A percentile compares a stretch with the other conserved stretches of the same genome.
These are phyloP conservation scores for Falco concolor DNA, from an alignment of 2,797 vertebrate genomes.

Conservation along the genomic window DNA sequence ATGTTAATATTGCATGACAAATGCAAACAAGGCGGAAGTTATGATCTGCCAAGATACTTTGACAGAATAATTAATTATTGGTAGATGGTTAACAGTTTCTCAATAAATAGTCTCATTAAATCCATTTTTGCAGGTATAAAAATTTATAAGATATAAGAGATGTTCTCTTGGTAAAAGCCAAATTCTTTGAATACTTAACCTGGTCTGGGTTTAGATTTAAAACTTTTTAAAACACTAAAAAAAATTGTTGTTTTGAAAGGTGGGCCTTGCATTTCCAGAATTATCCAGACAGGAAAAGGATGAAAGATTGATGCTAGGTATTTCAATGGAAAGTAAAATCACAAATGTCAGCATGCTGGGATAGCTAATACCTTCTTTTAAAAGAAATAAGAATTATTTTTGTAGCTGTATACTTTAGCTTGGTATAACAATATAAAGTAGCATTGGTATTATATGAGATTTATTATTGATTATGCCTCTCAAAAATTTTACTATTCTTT, in stretches of 20 bases:
- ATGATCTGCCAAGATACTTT: neutral
- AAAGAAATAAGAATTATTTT: neutral
- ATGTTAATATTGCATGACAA: constrained; percentile 19
- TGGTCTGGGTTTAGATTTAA: neutral
- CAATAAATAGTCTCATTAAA: neutral
- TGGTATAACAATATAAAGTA: neutral
- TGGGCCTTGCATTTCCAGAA: neutral
- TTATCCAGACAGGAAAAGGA: neutral
- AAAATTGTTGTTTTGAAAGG: neutral
- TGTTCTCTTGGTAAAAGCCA: neutral
- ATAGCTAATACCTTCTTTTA: neutral
- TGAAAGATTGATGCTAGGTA: neutral
- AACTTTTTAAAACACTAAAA: neutral
- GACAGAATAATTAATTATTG: neutral
- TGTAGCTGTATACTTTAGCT: neutral
- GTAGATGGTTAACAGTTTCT: neutral
- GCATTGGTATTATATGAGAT: neutral
- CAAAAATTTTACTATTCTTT: neutral
- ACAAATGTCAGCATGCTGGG: neutral
- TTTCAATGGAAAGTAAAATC: neutral
- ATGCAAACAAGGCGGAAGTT: neutral
- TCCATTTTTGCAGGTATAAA: neutral
- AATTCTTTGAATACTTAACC: neutral
- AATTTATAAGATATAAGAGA: neutral
- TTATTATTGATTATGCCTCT: neutral